Evolutionary conservation across 2,888 invertebrate genomes (phyloP).

Genomic region (Sacculina carcini): DNA sequence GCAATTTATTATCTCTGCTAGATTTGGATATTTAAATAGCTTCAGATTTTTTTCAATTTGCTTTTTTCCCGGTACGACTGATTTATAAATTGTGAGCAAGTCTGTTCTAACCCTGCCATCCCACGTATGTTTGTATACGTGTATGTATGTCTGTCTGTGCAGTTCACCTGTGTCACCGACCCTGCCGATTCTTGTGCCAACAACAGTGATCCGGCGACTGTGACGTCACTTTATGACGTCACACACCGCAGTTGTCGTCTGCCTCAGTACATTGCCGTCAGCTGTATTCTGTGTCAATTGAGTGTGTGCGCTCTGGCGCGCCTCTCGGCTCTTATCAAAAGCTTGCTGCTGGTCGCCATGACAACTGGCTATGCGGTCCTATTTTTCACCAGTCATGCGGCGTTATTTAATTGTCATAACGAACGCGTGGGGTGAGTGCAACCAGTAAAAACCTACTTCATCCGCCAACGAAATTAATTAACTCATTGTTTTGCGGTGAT

Average conservation of each 20-base stretch:
- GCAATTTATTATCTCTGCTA: too few species aligned
- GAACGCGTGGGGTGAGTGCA: conserved; percentile 39
- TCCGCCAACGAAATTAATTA: too few species aligned
- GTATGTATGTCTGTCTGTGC: too few species aligned
- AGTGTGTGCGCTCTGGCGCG: conserved; percentile 59
- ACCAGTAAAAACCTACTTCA: too few species aligned
- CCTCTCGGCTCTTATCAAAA: conserved; percentile 56
- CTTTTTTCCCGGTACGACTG: too few species aligned
- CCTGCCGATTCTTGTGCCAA: conserved; percentile 4
- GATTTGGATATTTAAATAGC: too few species aligned
- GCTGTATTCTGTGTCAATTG: conserved; percentile 55
- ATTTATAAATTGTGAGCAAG: too few species aligned
- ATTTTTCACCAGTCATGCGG: conserved; percentile 50
- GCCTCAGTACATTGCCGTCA: conserved; percentile 62
- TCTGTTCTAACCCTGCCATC: too few species aligned
- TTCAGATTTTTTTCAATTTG: too few species aligned
- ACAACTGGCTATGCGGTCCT: conserved; percentile 50
- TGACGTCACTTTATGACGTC: not conserved
- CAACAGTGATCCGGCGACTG: conserved; percentile 18
- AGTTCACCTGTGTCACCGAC: not conserved
- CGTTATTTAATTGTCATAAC: conserved; percentile 58
- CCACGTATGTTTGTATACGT: too few species aligned
- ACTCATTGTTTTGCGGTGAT: too few species aligned
- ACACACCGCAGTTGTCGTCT: conserved; percentile 55
- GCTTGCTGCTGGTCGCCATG: conserved; percentile 45